These are phyloP conservation scores for Sarcophaga subvicina DNA, from an alignment of 2,888 invertebrate species.

Conservation along the genomic window DNA sequence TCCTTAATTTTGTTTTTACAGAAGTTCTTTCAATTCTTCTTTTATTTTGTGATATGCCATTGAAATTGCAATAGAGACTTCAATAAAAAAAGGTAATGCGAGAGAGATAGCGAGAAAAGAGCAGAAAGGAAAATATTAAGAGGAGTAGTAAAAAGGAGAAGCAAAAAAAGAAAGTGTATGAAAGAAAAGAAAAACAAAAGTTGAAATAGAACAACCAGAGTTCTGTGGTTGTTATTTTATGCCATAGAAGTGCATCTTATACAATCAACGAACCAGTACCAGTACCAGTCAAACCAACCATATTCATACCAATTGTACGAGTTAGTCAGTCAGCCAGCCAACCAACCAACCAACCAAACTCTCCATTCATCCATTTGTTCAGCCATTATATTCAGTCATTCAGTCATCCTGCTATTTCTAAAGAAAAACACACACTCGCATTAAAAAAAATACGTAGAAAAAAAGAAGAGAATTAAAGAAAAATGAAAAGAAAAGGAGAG, in stretches of 20 bases:
- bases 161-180: constrained; percentile 30
- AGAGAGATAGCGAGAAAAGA: background rate
- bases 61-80: constrained; percentile 64
- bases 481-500: constrained; percentile 23
- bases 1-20: constrained; percentile 1
- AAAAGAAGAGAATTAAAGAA: background rate
- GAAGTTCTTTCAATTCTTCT: background rate
- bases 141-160: constrained; percentile 15
- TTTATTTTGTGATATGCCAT: constrained; percentile 42
- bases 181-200: constrained; percentile 19
- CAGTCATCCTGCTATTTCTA: constrained; percentile 51
- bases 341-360: constrained; percentile 23
- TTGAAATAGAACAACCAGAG: constrained; percentile 41
- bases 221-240: constrained; percentile 66
- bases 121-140: background rate
- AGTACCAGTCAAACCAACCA: constrained; percentile 52
- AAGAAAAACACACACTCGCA: constrained; percentile 29
- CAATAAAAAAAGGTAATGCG: background rate
- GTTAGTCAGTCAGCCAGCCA: constrained; percentile 35
- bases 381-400: constrained; percentile 58
- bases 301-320: background rate
- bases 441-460: constrained; percentile 1
- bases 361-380: constrained; percentile 52
- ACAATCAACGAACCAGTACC: constrained; percentile 63
- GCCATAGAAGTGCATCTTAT: constrained; percentile 67